Evolutionary conservation across 2,113 vertebrate species (phyloP).

Genomic region (Channa argus): DNA sequence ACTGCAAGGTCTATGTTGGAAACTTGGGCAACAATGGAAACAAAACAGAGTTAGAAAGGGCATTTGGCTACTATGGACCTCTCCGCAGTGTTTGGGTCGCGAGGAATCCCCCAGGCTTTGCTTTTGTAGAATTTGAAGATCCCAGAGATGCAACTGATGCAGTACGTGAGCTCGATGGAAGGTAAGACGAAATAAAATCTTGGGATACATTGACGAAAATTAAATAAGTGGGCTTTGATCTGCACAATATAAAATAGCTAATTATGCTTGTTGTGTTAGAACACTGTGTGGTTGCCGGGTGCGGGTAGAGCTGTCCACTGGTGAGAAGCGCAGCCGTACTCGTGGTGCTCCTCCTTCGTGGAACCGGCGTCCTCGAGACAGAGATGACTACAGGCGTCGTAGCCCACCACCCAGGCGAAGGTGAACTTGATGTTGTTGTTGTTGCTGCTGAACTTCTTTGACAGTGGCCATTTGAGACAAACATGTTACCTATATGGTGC

Average conservation of each 20-base stretch:
- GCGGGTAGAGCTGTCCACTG: slow-evolving; percentile 95
- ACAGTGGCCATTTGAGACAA: slow-evolving; percentile 1
- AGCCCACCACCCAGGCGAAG: slow-evolving; percentile 91
- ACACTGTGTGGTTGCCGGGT: slow-evolving; percentile 96
- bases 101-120: slow-evolving; percentile 96
- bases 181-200: slow-evolving; percentile 77
- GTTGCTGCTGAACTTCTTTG: slow-evolving; percentile 12
- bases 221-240: rapidly evolving
- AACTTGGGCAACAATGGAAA: slow-evolving; percentile 99
- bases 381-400: slow-evolving; percentile 94
- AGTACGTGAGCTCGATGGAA: slow-evolving; percentile 97
- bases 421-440: slow-evolving; percentile 78
- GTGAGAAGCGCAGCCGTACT: slow-evolving; percentile 94
- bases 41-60: slow-evolving; percentile 95
- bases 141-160: slow-evolving; percentile 97
- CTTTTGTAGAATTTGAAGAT: slow-evolving; percentile 98
- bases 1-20: slow-evolving; percentile 99
- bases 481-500: slow-evolving; percentile 36
- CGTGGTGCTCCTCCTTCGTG: slow-evolving; percentile 95
- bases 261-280: slow-evolving; percentile 69
- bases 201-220: rapidly evolving
- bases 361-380: slow-evolving; percentile 92
- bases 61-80: slow-evolving; percentile 98
- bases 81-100: slow-evolving; percentile 98
- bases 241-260: rapidly evolving